Base-by-base conservation (phyloP, 2,797 vertebrate genomes). In the Periparus ater region DNA sequence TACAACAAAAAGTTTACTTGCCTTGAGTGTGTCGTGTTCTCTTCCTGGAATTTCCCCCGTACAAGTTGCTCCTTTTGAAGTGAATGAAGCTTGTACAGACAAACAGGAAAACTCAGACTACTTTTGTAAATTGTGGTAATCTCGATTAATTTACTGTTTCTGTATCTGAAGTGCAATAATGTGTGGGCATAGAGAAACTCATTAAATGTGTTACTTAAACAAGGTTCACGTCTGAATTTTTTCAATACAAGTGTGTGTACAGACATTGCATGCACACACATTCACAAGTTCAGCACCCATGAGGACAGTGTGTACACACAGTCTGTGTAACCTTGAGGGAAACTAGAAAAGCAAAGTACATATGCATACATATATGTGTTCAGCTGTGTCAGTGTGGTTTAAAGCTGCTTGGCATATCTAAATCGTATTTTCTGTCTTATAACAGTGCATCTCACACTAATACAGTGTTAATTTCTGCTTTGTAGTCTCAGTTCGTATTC, bases 161-260 rank as follows among this genome's bases (percentile, higher is more conserved):
- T 68, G 26, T 51, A 44, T 53, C 11, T 74, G 34, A 89, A 75
- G 45, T 38, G 27, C 53, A 38, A 0, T 48, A 11, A 21, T 48
- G 22, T 80, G 47, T 62, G 48, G n/a, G 6, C 34, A 32, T 3
- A 34, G 51, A 71, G 42, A 77, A 72, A 44, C 29, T 60, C 53
- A 34, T 2, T 50, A 7, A 38, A 42, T 23, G 10, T 88, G 10
- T 54, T 51, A 21, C 26, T 58, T 85, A 57, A 51, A 25, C 19
- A 78, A 66, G n/a, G 26, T 45, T 80, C 6, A 50, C 9, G 6
- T 60, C 34, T 82, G 13, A 32, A 0, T 25, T 7, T 83, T 88
- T 67, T 62, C 25, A 38, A 1, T 65, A 4, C 7, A 3, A 0
- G 1, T 15, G 5, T 66, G 27, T 40, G n/a, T 62, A 13, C 17